Percentiles rank a stretch among this genome's conserved stretches.
Evolutionary conservation across 1,140 invertebrate genomes (phyloP).

Genomic region (Hylaeus volcanicus): DNA sequence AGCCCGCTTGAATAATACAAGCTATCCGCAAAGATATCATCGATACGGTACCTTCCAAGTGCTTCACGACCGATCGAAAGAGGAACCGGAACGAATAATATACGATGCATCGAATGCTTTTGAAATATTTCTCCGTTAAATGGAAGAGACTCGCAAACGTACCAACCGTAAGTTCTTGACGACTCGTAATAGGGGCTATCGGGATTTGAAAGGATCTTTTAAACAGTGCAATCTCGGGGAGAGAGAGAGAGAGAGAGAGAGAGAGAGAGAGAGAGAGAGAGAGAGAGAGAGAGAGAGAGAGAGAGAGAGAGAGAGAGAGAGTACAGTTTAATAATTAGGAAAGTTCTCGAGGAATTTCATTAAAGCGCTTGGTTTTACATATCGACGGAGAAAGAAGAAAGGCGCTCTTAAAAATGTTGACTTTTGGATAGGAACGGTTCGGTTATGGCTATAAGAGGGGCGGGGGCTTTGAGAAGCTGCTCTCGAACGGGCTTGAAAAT

Average conservation of each 20-base stretch:
- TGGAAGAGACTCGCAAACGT: background rate
- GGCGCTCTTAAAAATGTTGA: background rate
- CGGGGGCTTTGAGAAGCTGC: too few species aligned
- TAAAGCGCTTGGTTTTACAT: conserved; percentile 23
- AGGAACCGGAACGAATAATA: conserved; percentile 23
- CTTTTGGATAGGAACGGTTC: background rate
- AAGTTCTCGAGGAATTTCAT: conserved; percentile 37
- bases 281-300: too few species aligned
- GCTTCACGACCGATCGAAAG: conserved; percentile 19
- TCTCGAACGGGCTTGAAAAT: too few species aligned
- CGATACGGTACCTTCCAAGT: background rate
- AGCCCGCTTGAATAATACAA: conserved; percentile 30
- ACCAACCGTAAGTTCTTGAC: conserved; percentile 2
- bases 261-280: too few species aligned
- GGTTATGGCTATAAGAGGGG: background rate
- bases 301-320: background rate
- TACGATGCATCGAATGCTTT: conserved; percentile 4
- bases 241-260: background rate
- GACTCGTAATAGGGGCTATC: conserved; percentile 15
- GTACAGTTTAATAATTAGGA: conserved; percentile 32
- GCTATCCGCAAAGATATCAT: background rate
- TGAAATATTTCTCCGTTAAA: conserved; percentile 11
- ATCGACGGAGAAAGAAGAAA: background rate
- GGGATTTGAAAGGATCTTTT: conserved; percentile 30
- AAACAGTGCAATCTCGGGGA: background rate